Percentiles rank a stretch among this genome's conserved stretches.
phyloP scores from a whole-genome alignment of 2,888 invertebrate genomes.

The Cosmorhoe ocellata region DNA sequence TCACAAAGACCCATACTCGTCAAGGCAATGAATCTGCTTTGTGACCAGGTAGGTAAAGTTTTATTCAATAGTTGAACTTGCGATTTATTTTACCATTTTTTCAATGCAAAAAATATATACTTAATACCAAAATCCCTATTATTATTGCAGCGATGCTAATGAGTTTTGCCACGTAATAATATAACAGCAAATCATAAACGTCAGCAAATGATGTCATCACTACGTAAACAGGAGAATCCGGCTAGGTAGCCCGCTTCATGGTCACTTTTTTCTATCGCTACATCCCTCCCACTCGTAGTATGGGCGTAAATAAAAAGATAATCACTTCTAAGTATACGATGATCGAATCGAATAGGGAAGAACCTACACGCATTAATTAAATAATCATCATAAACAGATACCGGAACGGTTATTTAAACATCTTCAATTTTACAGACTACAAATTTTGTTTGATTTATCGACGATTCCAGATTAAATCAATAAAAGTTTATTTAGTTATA shows the following conservation, averaged over 20 bases:
- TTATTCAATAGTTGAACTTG: slow-evolving; percentile 31
- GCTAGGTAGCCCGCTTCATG: slow-evolving; percentile 69
- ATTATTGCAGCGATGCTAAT: too few relatives aligned
- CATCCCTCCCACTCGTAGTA: slow-evolving; percentile 50
- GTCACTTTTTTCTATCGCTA: slow-evolving; percentile 69
- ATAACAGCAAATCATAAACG: slow-evolving; percentile 59
- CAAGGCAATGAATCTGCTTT: slow-evolving; percentile 59
- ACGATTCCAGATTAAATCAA: not conserved
- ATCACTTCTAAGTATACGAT: slow-evolving; percentile 46
- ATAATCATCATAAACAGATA: slow-evolving; percentile 46
- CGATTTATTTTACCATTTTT: not conserved
- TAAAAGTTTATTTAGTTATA: too few relatives aligned
- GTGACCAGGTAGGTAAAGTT: slow-evolving; percentile 44
- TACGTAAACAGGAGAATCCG: slow-evolving; percentile 66
- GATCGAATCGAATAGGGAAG: slow-evolving; percentile 52
- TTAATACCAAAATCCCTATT: too few relatives aligned
- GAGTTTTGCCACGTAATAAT: slow-evolving; percentile 31
- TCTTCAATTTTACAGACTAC: slow-evolving; percentile 35
- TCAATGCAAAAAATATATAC: slow-evolving; percentile 2
- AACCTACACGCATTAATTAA: slow-evolving; percentile 48
- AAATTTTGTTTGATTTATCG: slow-evolving; percentile 16
- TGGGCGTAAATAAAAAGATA: slow-evolving; percentile 45
- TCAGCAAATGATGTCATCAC: slow-evolving; percentile 71
- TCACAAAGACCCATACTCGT: slow-evolving; percentile 53
- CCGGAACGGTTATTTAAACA: slow-evolving; percentile 46